These are phyloP conservation scores for Tipula lateralis DNA, from an alignment of 2,888 invertebrate species.

Conservation along the genomic window DNA sequence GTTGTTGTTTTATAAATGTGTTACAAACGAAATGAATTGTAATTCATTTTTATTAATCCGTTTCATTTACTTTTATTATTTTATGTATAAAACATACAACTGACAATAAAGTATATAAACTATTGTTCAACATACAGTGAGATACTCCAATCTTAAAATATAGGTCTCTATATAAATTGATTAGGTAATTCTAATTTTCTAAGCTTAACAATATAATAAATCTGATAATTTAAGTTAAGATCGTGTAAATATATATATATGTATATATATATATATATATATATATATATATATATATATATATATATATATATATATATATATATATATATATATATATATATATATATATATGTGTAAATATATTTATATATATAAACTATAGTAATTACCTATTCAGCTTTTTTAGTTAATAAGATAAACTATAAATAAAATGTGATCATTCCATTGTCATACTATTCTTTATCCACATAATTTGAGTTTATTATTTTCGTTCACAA, in stretches of 20 bases:
- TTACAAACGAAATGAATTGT: slow-evolving; percentile 11
- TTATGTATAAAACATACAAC: background rate
- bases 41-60: slow-evolving; percentile 14
- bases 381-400: background rate
- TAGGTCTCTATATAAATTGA: background rate
- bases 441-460: background rate
- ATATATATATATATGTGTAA: background rate
- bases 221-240: background rate
- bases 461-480: too few species aligned
- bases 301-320: background rate
- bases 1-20: background rate
- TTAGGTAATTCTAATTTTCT: background rate
- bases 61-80: background rate
- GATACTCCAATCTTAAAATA: background rate
- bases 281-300: background rate
- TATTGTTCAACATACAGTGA: background rate
- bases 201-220: background rate
- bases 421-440: background rate
- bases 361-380: background rate
- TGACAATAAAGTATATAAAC: background rate
- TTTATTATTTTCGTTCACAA: too few species aligned
- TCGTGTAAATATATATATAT: background rate
- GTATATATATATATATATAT: background rate
- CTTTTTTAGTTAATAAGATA: background rate
- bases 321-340: background rate